These are phyloP conservation scores for Agrotis exclamationis DNA, from an alignment of 2,888 invertebrate species.

Conservation along the genomic window DNA sequence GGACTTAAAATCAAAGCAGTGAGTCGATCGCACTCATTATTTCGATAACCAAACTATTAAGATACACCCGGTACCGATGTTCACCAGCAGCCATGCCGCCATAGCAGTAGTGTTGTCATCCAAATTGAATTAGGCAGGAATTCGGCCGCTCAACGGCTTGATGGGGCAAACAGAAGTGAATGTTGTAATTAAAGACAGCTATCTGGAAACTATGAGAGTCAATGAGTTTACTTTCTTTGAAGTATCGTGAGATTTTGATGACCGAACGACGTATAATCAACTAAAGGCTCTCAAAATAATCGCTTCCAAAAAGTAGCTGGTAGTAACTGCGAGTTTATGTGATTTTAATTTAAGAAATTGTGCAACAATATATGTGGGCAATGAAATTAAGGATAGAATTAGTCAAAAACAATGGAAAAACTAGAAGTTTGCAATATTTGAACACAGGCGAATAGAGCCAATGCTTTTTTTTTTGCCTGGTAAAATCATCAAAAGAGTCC, in stretches of 20 bases:
- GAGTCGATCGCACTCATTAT: conserved; percentile 64
- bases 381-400: background rate
- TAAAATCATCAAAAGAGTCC: too few species aligned
- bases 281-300: too few species aligned
- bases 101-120: conserved; percentile 38
- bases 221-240: background rate
- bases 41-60: conserved; percentile 82
- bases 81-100: conserved; percentile 44
- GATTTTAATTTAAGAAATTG: background rate
- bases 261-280: background rate
- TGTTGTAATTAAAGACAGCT: conserved; percentile 34
- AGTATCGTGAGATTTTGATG: conserved; percentile 2
- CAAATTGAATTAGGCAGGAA: conserved; percentile 52
- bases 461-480: too few species aligned
- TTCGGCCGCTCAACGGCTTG: conserved; percentile 27
- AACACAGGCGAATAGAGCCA: too few species aligned
- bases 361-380: background rate
- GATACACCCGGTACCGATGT: conserved; percentile 73
- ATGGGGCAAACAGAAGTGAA: conserved; percentile 49
- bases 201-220: conserved; percentile 4
- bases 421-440: too few species aligned
- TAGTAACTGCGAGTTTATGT: too few species aligned
- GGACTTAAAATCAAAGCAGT: conserved; percentile 33
- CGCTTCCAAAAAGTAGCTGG: background rate
- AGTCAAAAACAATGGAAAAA: background rate